Conservation (phyloP, 2,888 invertebrate genomes). For the Desoria tigrina region DNA sequence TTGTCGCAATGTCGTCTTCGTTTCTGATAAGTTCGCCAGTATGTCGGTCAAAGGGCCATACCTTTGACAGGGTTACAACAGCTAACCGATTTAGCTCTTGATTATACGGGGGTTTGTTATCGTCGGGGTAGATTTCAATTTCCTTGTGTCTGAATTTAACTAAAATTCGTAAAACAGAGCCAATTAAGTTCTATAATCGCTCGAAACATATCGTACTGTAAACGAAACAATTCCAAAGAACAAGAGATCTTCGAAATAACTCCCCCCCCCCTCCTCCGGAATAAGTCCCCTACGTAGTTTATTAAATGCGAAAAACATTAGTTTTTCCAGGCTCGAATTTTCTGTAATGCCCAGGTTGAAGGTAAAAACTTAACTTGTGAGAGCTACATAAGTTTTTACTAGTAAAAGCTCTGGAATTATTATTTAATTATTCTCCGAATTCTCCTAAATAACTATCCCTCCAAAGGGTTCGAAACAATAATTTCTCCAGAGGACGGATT, state of each 20-base stretch:
- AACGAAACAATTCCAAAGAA: background rate
- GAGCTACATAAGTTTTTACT: too few relatives aligned
- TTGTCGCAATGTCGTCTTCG: constrained; percentile 36
- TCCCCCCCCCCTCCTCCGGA: too few relatives aligned
- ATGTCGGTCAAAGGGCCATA: constrained; percentile 89
- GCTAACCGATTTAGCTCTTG: constrained; percentile 84
- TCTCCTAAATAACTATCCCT: background rate
- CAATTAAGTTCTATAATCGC: too few relatives aligned
- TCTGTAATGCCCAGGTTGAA: too few relatives aligned
- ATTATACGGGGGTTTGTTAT: constrained; percentile 77
- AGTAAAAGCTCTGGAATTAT: too few relatives aligned
- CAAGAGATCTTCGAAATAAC: too few relatives aligned
- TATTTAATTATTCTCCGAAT: background rate
- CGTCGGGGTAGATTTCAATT: constrained; percentile 86
- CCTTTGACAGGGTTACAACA: constrained; percentile 81
- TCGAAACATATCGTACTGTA: background rate
- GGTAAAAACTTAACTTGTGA: too few relatives aligned
- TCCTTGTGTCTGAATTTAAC: constrained; percentile 92
- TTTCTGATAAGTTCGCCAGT: constrained; percentile 67
- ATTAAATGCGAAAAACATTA: too few relatives aligned
- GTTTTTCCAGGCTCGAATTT: too few relatives aligned
- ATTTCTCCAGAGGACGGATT: too few relatives aligned
- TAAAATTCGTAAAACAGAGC: constrained; percentile 54
- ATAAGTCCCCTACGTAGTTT: too few relatives aligned
- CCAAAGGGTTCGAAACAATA: too few relatives aligned